Evolutionary conservation across 2,888 invertebrate species (phyloP).

Genomic region (Diarsia dahlii): DNA sequence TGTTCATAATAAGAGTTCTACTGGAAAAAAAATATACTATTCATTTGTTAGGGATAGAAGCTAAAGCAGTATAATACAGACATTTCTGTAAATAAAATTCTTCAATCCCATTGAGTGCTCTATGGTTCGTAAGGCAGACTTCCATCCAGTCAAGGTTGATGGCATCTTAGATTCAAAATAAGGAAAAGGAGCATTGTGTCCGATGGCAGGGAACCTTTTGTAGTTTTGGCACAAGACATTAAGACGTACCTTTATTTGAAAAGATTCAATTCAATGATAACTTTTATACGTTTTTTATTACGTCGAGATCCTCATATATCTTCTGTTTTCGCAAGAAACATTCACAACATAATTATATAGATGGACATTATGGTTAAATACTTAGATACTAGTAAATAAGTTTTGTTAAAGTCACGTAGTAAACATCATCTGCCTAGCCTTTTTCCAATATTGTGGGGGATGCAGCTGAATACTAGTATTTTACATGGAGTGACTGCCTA

Average conservation of each 20-base stretch:
- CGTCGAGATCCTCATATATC: neutral
- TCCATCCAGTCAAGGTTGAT: slow-evolving; percentile 27
- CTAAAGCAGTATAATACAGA: slow-evolving; percentile 29
- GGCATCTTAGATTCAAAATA: neutral
- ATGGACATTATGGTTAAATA: too few relatives aligned
- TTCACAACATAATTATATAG: neutral
- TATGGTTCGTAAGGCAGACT: slow-evolving; percentile 19
- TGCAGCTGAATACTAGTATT: too few relatives aligned
- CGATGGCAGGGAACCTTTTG: neutral
- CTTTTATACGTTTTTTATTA: neutral
- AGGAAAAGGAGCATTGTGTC: neutral
- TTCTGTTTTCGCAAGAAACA: neutral
- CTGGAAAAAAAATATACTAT: neutral
- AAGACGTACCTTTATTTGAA: neutral
- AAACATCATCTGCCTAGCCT: too few relatives aligned
- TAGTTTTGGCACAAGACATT: neutral
- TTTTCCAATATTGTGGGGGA: too few relatives aligned
- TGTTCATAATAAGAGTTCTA: neutral
- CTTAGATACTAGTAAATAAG: too few relatives aligned
- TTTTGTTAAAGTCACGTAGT: too few relatives aligned
- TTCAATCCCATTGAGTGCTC: slow-evolving; percentile 36
- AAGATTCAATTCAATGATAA: neutral
- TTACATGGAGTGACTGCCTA: too few relatives aligned
- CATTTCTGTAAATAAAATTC: slow-evolving; percentile 25
- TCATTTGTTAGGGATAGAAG: neutral